Base-by-base conservation (phyloP, 2,888 invertebrate genomes). In the Malthinus seriepunctatus region DNA sequence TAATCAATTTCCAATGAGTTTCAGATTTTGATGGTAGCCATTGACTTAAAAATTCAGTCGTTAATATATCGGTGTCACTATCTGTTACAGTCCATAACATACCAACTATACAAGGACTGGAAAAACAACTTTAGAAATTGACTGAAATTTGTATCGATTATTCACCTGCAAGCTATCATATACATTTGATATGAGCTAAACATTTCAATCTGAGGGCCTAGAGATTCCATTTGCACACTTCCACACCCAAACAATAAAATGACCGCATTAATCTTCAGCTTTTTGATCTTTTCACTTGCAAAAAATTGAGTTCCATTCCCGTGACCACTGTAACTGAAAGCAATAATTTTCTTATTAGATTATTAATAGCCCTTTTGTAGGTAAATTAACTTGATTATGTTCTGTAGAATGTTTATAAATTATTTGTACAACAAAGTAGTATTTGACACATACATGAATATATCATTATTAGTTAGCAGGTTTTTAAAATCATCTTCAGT, bases 241-340 rank as follows among this genome's bases (percentile, higher is more conserved):
- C 80, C 78, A 69, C 90, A 90, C 8, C 90, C 90, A 78, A 89
- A 87, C 8, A 90, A 78, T 44, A 89, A 76, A 8, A 85, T 83
- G 9, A 85, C 82, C 2, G 86, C 82, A 44, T 81, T 80, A 42
- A 85, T 82, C 44, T 79, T 73, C 39, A 83, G 72, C 64, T 81
- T 80, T 67, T 84, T 82, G 45, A 89, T 78, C 62, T 81, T 77
- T 37, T 83, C 81, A 15, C 81, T 80, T 10, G 81, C 78, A 46
- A 87, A 76, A 69, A 83, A 86, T 68, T 85, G 84, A 38, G 82
- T 77, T 0, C 89, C 89, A 58, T 83, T 83, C 3, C 89, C 88
- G 73, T 90, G 89, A 15, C 89, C 90, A 69, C 83, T 83, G 73
- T 88, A 90, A 10, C 88, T 88, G 70, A 45, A 72, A 60, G 8